phyloP scores from a whole-genome alignment of 2,113 vertebrate genomes.

The Antennarius striatus region DNA sequence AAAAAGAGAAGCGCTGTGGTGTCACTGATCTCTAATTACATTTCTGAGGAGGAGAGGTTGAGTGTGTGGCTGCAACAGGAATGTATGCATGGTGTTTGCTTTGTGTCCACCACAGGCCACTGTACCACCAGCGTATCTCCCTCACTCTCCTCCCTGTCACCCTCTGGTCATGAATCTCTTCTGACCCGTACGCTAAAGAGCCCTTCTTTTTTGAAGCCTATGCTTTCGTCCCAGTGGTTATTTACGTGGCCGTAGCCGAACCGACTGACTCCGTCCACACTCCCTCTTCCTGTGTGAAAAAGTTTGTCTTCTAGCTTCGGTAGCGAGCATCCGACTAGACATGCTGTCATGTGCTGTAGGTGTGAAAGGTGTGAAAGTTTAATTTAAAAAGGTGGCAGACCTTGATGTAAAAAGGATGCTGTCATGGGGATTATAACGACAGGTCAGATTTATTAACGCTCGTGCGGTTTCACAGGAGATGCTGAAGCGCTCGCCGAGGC shows the following conservation, averaged over 20 bases:
- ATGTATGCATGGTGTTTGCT: slow-evolving; percentile 69
- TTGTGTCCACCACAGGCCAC: slow-evolving; percentile 73
- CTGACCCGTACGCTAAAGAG: slow-evolving; percentile 57
- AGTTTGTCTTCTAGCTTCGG: slow-evolving; percentile 47
- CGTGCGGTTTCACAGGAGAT: slow-evolving; percentile 19
- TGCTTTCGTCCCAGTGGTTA: slow-evolving; percentile 70
- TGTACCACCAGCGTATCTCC: slow-evolving; percentile 69
- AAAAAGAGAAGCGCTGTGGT: slow-evolving; percentile 55
- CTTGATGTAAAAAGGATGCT: not conserved
- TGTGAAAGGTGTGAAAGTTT: not conserved
- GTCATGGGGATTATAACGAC: slow-evolving; percentile 12
- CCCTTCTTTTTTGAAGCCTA: slow-evolving; percentile 68
- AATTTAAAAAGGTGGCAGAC: slow-evolving; percentile 12
- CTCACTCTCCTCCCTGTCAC: slow-evolving; percentile 69
- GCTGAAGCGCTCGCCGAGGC: slow-evolving; percentile 9
- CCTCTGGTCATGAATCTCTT: slow-evolving; percentile 71
- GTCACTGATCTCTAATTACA: slow-evolving; percentile 69
- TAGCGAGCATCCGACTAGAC: not conserved
- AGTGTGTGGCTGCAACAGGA: slow-evolving; percentile 63
- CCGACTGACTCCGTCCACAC: slow-evolving; percentile 41
- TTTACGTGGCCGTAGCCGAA: slow-evolving; percentile 60
- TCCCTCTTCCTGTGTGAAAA: slow-evolving; percentile 43
- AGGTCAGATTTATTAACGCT: slow-evolving; percentile 17
- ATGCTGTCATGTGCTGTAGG: not conserved
- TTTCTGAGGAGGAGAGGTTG: slow-evolving; percentile 51